These are phyloP conservation scores for Danionella dracula DNA, from an alignment of 2,797 vertebrate genomes.

Conservation along the genomic window DNA sequence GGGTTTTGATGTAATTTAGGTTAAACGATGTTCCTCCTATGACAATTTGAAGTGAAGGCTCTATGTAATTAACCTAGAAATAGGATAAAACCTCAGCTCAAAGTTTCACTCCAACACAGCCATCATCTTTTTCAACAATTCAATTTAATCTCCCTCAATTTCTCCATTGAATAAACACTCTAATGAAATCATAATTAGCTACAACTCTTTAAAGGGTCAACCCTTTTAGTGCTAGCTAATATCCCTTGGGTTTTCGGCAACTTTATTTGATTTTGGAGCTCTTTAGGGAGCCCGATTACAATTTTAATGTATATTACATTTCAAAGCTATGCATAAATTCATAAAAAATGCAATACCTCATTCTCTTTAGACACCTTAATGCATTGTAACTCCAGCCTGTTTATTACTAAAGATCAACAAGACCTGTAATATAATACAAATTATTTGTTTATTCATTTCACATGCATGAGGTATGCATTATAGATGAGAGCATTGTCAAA, in stretches of 20 bases:
- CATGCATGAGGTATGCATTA: constrained; percentile 32
- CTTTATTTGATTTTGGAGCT: constrained; percentile 29
- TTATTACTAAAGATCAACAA: constrained; percentile 14
- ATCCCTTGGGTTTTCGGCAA: constrained; percentile 21
- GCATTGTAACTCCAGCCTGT: not conserved
- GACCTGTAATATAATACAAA: constrained; percentile 27
- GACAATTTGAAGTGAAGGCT: constrained; percentile 48
- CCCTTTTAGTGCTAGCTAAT: constrained; percentile 38
- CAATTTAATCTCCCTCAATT: constrained; percentile 41
- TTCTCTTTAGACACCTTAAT: constrained; percentile 14
- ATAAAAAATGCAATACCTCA: not conserved
- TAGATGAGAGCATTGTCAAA: constrained; percentile 25
- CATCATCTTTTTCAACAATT: constrained; percentile 49
- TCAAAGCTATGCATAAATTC: not conserved
- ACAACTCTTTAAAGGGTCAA: constrained; percentile 41
- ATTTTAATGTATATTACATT: not conserved
- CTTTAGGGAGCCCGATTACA: not conserved
- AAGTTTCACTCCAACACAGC: constrained; percentile 38
- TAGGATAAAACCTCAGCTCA: constrained; percentile 47
- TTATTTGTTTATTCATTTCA: constrained; percentile 29
- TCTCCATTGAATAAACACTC: constrained; percentile 45
- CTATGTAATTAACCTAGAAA: constrained; percentile 53
- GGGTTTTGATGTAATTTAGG: constrained; percentile 52
- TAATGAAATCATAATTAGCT: constrained; percentile 45
- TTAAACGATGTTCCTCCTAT: constrained; percentile 43